Evolutionary conservation across 2,113 vertebrate genomes (phyloP), one percentile per base, ranked within the genome.

Genomic region (Centropus bengalensis): DNA sequence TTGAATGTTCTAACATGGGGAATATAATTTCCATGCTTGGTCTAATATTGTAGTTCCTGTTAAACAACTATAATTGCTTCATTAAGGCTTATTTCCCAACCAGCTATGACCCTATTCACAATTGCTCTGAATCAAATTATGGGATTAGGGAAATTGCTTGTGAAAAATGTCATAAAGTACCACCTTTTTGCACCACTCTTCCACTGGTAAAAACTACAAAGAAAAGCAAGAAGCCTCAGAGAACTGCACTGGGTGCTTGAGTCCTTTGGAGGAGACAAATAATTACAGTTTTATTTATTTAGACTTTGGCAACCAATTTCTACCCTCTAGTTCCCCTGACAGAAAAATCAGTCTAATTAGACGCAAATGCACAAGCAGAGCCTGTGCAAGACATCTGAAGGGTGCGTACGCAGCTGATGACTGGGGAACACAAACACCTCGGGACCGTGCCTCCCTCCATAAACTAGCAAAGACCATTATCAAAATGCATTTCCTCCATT

Each of bases 61-160:
- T 83, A 60, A 92, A 87, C 56, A 75, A 58, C 64, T 82, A 13
- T 16, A 91, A 87, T 82, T 86, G 59, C 26, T 81, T 71, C 49
- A 76, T 56, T 60, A 93, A 64, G 28, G 49, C 51, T 82, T 71
- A 67, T 88, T 95, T 94, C 92, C 76, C 42, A 88, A 24, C 58
- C 49, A 92, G 42, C 52, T 63, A 26, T 70, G 67, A 67, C 30
- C 55, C 36, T 62, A 82, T 38, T 82, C 47, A 80, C 42, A 83
- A 77, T 28, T 82, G 54, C 28, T 66, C 36, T 73, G 42, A 73
- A 95, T 67, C n/a, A 80, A 86, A 42, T 21, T 12, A 59, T 10
- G 17, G 20, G 51, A 58, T 63, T 77, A 86, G 42, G 73, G 52
- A 88, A 62, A 51, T 9, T 28, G 52, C 33, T 86, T 70, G 45